Evolutionary conservation across 2,113 vertebrate species (phyloP).

Genomic region (Rhabdornis inornatus): DNA sequence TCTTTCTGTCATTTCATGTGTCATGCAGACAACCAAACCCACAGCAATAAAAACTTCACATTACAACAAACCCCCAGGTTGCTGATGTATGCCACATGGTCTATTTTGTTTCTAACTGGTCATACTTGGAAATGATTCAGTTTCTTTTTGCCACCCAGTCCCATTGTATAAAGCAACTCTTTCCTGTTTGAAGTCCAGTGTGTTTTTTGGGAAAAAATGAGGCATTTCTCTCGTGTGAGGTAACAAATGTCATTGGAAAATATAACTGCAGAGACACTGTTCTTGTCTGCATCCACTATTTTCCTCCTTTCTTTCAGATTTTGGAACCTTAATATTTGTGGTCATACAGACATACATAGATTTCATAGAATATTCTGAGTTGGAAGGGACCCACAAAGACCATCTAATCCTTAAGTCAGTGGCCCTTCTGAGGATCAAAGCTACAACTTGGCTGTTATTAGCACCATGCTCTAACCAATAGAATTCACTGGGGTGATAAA

Average conservation of each 20-base stretch:
- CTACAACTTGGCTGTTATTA: background rate
- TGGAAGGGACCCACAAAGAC: background rate
- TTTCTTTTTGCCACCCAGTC: constrained; percentile 12
- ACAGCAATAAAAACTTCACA: constrained; percentile 37
- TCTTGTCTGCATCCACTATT: background rate
- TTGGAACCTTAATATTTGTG: background rate
- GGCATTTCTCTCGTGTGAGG: background rate
- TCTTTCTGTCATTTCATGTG: constrained; percentile 38
- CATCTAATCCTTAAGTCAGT: background rate
- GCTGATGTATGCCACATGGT: constrained; percentile 45
- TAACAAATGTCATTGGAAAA: background rate
- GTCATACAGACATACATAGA: background rate
- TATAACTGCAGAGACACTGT: background rate
- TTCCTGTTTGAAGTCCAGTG: background rate
- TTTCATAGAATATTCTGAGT: background rate
- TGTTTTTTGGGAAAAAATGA: background rate
- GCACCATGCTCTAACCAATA: background rate
- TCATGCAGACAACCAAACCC: constrained; percentile 11
- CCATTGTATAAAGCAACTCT: background rate
- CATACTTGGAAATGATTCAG: constrained; percentile 38
- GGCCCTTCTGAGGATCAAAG: background rate
- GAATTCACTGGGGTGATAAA: background rate
- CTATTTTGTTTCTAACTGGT: constrained; percentile 22
- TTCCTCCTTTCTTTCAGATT: background rate
- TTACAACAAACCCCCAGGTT: background rate